These are phyloP conservation scores for Okamejei kenojei DNA, from an alignment of 2,797 vertebrate species.

Conservation along the genomic window DNA sequence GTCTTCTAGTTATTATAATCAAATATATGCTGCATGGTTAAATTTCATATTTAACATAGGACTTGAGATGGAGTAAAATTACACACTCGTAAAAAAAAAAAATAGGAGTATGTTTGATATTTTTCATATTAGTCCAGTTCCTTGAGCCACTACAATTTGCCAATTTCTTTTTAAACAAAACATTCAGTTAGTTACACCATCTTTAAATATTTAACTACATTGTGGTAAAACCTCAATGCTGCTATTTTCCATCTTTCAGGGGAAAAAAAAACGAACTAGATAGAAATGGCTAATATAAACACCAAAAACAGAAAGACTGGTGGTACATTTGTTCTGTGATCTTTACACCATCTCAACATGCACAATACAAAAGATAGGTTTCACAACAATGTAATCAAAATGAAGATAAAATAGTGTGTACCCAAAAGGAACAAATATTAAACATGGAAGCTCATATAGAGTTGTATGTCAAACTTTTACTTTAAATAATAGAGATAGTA, in stretches of 20 bases:
- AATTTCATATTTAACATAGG: not conserved
- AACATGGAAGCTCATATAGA: not conserved
- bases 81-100: not conserved
- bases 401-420: not conserved
- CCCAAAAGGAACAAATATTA: not conserved
- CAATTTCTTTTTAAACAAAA: not conserved
- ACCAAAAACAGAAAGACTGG: not conserved
- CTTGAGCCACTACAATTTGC: not conserved
- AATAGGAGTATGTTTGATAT: too few species aligned
- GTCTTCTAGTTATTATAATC: not conserved
- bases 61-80: not conserved
- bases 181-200: not conserved
- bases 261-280: not conserved
- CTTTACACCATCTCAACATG: not conserved
- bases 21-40: not conserved
- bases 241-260: not conserved
- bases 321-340: not conserved
- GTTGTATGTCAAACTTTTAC: not conserved
- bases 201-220: constrained; percentile 4
- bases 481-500: not conserved
- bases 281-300: not conserved
- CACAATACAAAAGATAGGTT: not conserved
- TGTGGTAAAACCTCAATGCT: not conserved
- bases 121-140: not conserved
- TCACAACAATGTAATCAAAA: not conserved